Conservation (phyloP, 2,888 invertebrate species). For the Metalampra italica region DNA sequence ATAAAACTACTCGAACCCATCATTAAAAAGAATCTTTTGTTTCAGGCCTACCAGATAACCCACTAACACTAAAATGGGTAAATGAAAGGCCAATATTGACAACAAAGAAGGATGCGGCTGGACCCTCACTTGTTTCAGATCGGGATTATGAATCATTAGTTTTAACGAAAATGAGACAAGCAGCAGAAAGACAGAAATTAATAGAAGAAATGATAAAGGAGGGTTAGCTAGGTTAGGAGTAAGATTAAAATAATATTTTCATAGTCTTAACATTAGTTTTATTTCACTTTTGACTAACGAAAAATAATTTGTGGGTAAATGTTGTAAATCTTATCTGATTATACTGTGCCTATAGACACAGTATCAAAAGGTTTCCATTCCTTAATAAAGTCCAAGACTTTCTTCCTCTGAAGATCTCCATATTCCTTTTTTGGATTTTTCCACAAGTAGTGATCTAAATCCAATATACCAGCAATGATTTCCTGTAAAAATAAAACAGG, state of each 20-base stretch:
- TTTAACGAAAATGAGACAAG: conserved; percentile 88
- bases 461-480: conserved; percentile 96
- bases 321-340: not conserved
- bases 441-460: conserved; percentile 91
- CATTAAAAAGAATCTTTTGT: conserved; percentile 16
- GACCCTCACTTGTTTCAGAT: conserved; percentile 74
- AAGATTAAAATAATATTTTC: conserved; percentile 10
- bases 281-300: not conserved
- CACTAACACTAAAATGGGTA: conserved; percentile 85
- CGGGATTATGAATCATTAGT: conserved; percentile 91
- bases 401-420: conserved; percentile 86
- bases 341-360: not conserved
- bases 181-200: conserved; percentile 88
- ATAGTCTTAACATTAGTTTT: not conserved
- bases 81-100: conserved; percentile 67
- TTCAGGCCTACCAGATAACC: conserved; percentile 83
- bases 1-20: too few species aligned
- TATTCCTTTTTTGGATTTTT: conserved; percentile 87
- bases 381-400: conserved; percentile 85
- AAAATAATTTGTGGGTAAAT: conserved; percentile 3
- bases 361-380: conserved; percentile 84
- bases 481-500: conserved; percentile 79
- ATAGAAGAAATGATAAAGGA: conserved; percentile 84
- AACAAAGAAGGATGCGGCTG: conserved; percentile 41
- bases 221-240: conserved; percentile 54